Evolutionary conservation across 1,140 invertebrate species (phyloP), one percentile per base, ranked within the genome.

Genomic region (Drosophila tsacasi): DNA sequence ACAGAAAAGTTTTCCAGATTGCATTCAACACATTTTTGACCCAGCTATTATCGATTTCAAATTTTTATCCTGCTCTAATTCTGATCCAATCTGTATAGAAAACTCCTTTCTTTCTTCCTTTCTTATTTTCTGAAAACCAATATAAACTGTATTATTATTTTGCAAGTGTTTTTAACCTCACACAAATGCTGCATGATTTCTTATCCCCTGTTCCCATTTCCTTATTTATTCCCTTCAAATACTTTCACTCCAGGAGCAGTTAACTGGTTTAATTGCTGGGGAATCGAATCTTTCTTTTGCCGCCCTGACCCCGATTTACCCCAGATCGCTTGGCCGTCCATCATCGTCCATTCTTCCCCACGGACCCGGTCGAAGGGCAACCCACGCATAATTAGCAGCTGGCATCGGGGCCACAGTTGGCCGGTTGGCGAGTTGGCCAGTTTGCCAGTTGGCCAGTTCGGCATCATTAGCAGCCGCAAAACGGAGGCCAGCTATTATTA

Each of bases 371-470:
- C 69, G 66, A 62, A 78, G 73, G 61, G 60, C 50, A 76, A 47
- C 80, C 67, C 76, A 81, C 78, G 80, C 83, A 86, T 86, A 86
- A 86, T 86, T 86, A 86, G 83, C 83, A 86, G 84, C 76, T 83
- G 83, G 71, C 83, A 64, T 49, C 25, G 42, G 67, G 60, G 52
- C 64, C 83, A 87, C 83, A 86, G 83, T 85, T 86, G 83, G 69
- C 77, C 35, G 47, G 55, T 44, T 44, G 12, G 59, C 27, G 15
- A 66, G 40, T 66, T 44, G 10, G 40, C 40, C 39, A 40, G 39
- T n/a, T 61, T 6, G 12, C 60, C 59, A 47, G 58, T 32, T 49
- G 59, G 75, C 39, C 72, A 84, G 79, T 83, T 87, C 67, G 82
- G 83, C 83, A 86, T 89, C 84, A 90, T 89, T 90, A 89, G 85